A percentile compares a stretch with the other conserved stretches of the same genome.
Conservation (phyloP, 2,888 invertebrate species). For the Nezara viridula region DNA sequence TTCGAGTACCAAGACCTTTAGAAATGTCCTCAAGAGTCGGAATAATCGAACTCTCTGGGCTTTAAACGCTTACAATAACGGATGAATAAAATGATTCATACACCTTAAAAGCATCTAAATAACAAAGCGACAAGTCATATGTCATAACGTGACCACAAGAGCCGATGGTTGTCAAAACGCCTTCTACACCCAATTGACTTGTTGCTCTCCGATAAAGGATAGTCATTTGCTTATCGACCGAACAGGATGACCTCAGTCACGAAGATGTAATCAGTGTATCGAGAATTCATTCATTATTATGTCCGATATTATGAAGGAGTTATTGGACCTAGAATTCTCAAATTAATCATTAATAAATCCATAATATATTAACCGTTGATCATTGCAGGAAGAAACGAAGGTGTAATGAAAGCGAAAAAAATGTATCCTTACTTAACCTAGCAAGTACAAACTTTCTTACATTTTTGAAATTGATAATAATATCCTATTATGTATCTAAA, state of each 20-base stretch:
- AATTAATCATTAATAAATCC: not conserved
- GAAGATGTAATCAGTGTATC: slow-evolving; percentile 9
- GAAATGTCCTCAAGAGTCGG: too few relatives aligned
- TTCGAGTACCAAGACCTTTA: too few relatives aligned
- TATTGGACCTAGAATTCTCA: not conserved
- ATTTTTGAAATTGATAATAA: too few relatives aligned
- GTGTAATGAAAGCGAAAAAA: too few relatives aligned
- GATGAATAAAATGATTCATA: too few relatives aligned
- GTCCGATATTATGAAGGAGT: not conserved
- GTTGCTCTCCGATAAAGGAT: not conserved
- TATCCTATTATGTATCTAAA: too few relatives aligned
- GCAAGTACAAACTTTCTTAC: too few relatives aligned
- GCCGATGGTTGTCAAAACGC: not conserved
- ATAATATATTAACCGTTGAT: too few relatives aligned
- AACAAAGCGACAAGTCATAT: not conserved
- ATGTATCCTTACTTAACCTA: too few relatives aligned
- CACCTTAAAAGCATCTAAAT: not conserved
- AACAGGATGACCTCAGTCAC: not conserved
- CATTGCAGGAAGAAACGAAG: too few relatives aligned
- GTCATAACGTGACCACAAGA: not conserved
- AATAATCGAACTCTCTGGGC: too few relatives aligned
- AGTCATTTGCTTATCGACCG: not conserved
- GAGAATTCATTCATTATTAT: not conserved
- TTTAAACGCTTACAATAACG: too few relatives aligned
- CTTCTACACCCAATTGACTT: not conserved